A percentile compares a stretch with the other conserved stretches of the same genome.
phyloP scores from a whole-genome alignment of 2,888 invertebrate species.

The Sympetrum striolatum region DNA sequence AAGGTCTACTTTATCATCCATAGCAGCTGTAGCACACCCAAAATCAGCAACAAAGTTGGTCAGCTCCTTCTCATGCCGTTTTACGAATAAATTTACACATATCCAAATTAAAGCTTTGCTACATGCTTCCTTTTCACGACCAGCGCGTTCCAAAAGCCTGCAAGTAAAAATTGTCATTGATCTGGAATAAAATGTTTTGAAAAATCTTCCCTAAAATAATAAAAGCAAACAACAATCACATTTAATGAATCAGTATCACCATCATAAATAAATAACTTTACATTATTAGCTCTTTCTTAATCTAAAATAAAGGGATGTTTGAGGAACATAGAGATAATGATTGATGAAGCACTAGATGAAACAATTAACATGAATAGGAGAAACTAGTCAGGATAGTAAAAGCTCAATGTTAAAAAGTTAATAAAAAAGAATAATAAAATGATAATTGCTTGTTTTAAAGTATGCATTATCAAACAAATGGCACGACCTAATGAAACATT shows the following conservation, averaged over 20 bases:
- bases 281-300: no score
- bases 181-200: conserved; percentile 44
- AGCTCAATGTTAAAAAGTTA: no score
- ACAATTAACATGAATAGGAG: no score
- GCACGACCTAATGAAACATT: no score
- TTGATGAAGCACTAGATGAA: no score
- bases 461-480: neutral
- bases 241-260: neutral
- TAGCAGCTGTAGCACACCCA: conserved; percentile 74
- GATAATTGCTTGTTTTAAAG: neutral
- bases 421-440: no score
- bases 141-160: conserved; percentile 67
- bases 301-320: no score
- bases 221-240: conserved; percentile 49
- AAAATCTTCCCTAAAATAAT: neutral
- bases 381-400: no score
- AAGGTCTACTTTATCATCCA: conserved; percentile 88
- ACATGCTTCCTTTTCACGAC: conserved; percentile 74
- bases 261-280: neutral
- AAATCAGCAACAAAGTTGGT: conserved; percentile 82
- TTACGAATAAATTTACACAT: conserved; percentile 81
- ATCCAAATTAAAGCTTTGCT: conserved; percentile 76
- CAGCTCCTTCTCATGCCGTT: conserved; percentile 76
- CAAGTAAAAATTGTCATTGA: conserved; percentile 48
- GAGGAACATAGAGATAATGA: no score